phyloP scores from a whole-genome alignment of 2,797 vertebrate genomes.

The Schizopygopsis pylzovi region DNA sequence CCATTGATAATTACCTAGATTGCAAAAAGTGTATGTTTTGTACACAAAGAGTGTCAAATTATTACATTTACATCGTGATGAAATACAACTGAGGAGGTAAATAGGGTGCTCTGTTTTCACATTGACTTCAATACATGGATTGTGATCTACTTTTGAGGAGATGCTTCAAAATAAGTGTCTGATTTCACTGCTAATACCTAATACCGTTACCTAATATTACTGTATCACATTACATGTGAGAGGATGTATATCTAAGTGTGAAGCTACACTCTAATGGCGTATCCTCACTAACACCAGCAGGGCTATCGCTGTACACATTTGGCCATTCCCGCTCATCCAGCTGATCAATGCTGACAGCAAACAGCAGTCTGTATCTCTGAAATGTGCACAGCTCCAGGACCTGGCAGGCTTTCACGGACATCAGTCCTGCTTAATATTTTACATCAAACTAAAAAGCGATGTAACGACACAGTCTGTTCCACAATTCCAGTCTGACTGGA shows the following conservation, averaged over 20 bases:
- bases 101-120: background rate
- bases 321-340: background rate
- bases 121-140: background rate
- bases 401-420: background rate
- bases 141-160: background rate
- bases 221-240: background rate
- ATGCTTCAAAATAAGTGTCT: background rate
- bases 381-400: background rate
- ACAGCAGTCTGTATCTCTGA: constrained; percentile 18
- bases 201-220: background rate
- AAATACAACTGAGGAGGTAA: background rate
- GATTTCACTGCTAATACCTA: background rate
- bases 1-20: background rate
- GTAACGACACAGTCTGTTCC: background rate
- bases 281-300: constrained; percentile 1
- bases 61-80: background rate
- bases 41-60: background rate
- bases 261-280: constrained; percentile 7
- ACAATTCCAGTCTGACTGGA: background rate
- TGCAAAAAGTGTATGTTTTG: background rate
- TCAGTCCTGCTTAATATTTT: constrained; percentile 27
- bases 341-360: constrained; percentile 19
- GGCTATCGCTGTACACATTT: background rate
- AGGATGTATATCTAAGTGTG: constrained; percentile 6
- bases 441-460: background rate